These are phyloP conservation scores for Odontothrips loti DNA, from an alignment of 2,888 invertebrate species.

Conservation along the genomic window DNA sequence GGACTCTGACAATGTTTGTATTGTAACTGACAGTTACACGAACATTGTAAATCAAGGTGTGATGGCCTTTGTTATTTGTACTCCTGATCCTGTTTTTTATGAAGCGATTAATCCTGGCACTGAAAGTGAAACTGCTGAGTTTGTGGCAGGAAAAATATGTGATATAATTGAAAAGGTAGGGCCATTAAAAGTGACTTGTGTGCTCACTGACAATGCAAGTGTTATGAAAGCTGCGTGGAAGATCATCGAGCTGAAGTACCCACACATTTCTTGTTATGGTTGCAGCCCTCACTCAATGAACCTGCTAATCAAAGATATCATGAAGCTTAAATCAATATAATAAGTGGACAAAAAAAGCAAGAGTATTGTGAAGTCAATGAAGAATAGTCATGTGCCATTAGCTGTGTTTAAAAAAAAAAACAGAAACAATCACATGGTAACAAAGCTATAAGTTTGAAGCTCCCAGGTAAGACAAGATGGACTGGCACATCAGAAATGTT, in stretches of 20 bases:
- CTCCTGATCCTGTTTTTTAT: background rate
- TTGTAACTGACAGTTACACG: background rate
- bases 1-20: background rate
- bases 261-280: background rate
- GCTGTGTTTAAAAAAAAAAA: background rate
- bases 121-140: background rate
- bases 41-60: background rate
- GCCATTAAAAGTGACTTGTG: background rate
- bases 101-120: background rate
- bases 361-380: background rate
- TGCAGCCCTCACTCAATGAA: background rate
- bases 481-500: background rate
- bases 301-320: background rate
- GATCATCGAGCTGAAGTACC: background rate
- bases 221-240: background rate
- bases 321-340: background rate
- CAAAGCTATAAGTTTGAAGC: background rate
- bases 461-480: background rate
- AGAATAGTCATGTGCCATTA: background rate
- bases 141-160: background rate
- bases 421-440: background rate
- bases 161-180: background rate
- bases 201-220: background rate
- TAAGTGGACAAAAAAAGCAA: background rate
- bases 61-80: background rate